Evolutionary conservation across 2,797 vertebrate species (phyloP), one percentile per base, ranked within the genome.

Genomic region (Phaenicophaeus curvirostris): DNA sequence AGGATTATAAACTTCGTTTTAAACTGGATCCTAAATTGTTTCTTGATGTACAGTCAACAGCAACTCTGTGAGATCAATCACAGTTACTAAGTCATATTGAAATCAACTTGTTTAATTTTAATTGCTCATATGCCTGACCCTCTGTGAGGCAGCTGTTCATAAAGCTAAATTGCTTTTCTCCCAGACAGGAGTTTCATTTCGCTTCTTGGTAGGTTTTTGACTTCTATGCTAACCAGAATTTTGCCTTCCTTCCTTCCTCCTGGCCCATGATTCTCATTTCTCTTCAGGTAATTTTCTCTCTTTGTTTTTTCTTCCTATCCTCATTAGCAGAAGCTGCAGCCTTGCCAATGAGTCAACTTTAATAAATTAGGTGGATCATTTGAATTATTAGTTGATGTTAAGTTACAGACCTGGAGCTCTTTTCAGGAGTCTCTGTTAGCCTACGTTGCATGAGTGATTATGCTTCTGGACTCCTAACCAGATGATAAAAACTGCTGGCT

Each of bases 1-100:
- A 95, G 96, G 94, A 97, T 97, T 97, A 97, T 96, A 97, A 97
- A 97, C 94, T 97, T 97, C 74, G 57, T 96, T 97, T 96, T 97
- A 96, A 97, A 93, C 88, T 76, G 63, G 73, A 93, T 96, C 88
- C 85, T 96, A 93, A 97, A 96, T 97, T 97, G 93, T 97, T 97
- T 97, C 92, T 95, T 96, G 95, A 95, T 96, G 89, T 95, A 97
- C 89, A 94, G 96, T 98, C 97, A 97, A 96, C 88, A 97, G 35
- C 84, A 94, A 51, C 94, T 89, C 65, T 92, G 54, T 74, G 92
- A 94, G 90, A 97, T 97, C 96, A 97, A 95, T 97, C 97, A 94
- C 18, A 57, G 57, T 93, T 97, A 96, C 94, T 87, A 96, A 97
- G 85, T 63, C 85, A 31, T 95, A 97, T 97, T 96, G 96, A 97